Evolutionary conservation across 2,888 invertebrate species (phyloP).

Genomic region (Drosophila multiciliata): DNA sequence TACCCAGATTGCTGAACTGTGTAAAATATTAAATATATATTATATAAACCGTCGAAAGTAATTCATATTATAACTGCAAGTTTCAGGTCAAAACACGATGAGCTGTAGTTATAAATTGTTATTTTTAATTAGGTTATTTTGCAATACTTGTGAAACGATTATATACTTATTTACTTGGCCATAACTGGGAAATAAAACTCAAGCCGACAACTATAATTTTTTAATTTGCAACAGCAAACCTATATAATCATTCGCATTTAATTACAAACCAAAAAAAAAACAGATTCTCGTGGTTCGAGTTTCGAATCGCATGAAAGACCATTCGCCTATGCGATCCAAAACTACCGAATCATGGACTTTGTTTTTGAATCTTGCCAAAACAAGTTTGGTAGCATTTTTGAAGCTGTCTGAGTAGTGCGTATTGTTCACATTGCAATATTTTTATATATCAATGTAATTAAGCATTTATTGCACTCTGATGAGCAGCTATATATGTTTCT

Average conservation of each 20-base stretch:
- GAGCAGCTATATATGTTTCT: constrained; percentile 13
- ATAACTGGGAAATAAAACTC: not conserved
- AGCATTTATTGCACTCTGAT: constrained; percentile 14
- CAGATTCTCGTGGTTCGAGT: not conserved
- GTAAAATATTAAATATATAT: constrained; percentile 4
- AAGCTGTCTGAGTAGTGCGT: not conserved
- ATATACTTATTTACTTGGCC: not conserved
- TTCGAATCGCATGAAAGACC: not conserved
- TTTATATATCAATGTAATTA: not conserved
- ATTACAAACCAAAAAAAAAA: not conserved
- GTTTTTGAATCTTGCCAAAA: constrained; percentile 7
- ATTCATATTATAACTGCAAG: constrained; percentile 23
- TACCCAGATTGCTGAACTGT: constrained; percentile 23
- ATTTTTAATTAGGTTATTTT: constrained; percentile 4
- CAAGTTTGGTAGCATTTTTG: constrained; percentile 17
- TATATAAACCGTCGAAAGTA: constrained; percentile 25
- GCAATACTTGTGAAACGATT: constrained; percentile 2
- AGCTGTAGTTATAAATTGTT: constrained; percentile 1
- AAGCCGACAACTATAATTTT: not conserved
- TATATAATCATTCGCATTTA: not conserved
- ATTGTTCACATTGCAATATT: constrained; percentile 5
- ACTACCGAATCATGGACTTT: not conserved
- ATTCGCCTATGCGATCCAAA: not conserved
- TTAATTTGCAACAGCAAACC: not conserved
- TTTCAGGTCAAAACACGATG: constrained; percentile 16